Conservation (phyloP, 2,113 vertebrate species). For the Chrysemys picta region DNA sequence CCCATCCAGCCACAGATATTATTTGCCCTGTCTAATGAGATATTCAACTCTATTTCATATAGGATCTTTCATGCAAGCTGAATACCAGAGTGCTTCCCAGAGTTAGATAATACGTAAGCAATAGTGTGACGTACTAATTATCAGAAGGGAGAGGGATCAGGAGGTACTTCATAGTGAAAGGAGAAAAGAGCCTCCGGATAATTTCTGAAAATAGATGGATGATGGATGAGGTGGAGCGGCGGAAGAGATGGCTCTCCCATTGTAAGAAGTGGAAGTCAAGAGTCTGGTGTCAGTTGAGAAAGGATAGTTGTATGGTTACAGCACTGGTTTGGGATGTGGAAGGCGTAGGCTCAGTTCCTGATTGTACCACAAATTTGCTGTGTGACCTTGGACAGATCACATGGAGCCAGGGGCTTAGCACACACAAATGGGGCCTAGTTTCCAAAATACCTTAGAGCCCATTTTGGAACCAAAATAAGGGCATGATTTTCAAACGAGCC, state of each 20-base stretch:
- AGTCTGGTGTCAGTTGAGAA: background rate
- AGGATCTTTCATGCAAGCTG: background rate
- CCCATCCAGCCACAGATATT: background rate
- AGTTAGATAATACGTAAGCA: background rate
- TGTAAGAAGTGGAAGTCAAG: background rate
- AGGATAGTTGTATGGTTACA: accelerated
- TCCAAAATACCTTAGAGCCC: accelerated
- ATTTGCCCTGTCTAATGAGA: background rate
- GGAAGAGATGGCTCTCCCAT: background rate
- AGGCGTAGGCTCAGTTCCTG: background rate
- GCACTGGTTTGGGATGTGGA: background rate
- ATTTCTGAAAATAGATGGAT: background rate
- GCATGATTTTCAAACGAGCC: background rate
- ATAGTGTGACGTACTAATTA: background rate
- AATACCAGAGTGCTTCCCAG: background rate
- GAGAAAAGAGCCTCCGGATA: background rate
- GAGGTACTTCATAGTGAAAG: background rate
- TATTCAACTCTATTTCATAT: background rate
- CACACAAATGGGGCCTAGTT: accelerated
- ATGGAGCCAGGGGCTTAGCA: background rate
- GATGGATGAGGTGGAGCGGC: background rate
- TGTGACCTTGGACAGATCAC: background rate
- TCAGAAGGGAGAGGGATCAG: accelerated
- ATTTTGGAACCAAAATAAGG: background rate
- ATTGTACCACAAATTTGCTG: background rate